Percentiles rank a stretch among this genome's conserved stretches.
These are phyloP conservation scores for Sclerurus mexicanus DNA, from an alignment of 2,113 vertebrate species.

Conservation along the genomic window DNA sequence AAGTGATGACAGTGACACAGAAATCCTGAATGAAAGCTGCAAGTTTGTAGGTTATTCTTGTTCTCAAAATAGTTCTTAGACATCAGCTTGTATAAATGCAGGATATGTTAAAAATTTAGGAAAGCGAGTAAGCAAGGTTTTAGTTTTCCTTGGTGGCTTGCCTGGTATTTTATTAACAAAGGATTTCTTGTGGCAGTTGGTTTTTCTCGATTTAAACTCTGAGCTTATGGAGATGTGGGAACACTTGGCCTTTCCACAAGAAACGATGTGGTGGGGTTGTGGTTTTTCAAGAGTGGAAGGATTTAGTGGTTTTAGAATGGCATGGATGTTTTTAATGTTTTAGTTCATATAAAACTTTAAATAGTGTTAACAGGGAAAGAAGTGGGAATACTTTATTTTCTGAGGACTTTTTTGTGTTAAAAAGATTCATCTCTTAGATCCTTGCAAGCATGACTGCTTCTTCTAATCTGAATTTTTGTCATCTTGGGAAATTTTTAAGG, in stretches of 20 bases:
- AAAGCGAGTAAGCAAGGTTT: not conserved
- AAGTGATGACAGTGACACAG: not conserved
- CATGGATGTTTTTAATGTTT: not conserved
- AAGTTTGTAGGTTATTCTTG: not conserved
- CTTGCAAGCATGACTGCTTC: not conserved
- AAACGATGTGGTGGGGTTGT: not conserved
- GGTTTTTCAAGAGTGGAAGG: not conserved
- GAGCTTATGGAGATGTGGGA: not conserved
- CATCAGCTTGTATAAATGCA: not conserved
- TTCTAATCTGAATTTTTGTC: not conserved
- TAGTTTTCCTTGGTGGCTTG: not conserved
- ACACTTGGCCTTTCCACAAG: not conserved
- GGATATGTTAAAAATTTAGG: not conserved
- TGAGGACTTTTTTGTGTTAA: not conserved
- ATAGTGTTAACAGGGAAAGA: not conserved
- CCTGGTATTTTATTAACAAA: not conserved
- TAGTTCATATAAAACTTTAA: not conserved
- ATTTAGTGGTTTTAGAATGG: not conserved
- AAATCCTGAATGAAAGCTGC: not conserved
- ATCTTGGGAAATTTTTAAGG: not conserved
- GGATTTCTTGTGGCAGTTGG: not conserved
- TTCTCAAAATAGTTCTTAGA: not conserved
- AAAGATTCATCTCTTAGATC: not conserved
- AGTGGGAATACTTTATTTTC: not conserved
- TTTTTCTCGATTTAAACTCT: not conserved